phyloP scores from a whole-genome alignment of 1,140 invertebrate genomes.

The Meloidogyne chitwoodi region DNA sequence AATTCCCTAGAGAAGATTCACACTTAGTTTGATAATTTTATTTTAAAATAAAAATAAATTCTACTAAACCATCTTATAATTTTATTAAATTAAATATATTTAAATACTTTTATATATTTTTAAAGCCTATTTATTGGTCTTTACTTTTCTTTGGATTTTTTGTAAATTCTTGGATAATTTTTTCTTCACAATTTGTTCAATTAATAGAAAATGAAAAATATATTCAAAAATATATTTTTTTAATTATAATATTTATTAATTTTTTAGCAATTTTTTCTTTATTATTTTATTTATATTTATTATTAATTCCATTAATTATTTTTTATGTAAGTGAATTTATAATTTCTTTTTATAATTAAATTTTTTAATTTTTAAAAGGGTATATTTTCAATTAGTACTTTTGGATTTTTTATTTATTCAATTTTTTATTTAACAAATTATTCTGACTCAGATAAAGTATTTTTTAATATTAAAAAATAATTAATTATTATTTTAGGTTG shows the following conservation, averaged over 20 bases:
- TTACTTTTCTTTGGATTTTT: not conserved
- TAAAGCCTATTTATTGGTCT: not conserved
- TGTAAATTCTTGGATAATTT: not conserved
- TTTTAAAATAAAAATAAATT: no score
- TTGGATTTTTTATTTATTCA: not conserved
- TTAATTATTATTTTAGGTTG: not conserved
- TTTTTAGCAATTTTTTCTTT: not conserved
- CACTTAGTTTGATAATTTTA: no score
- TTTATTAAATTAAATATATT: no score
- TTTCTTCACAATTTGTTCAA: not conserved
- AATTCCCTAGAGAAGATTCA: not conserved
- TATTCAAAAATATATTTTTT: not conserved
- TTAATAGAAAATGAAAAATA: not conserved
- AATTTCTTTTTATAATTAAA: not conserved
- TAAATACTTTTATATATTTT: not conserved
- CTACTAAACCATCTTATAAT: no score
- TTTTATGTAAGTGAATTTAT: conserved; percentile 2
- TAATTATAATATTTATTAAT: conserved; percentile 7
- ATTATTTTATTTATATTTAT: not conserved
- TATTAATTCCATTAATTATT: not conserved
- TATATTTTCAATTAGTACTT: not conserved
- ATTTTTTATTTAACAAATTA: not conserved
- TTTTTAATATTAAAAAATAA: not conserved
- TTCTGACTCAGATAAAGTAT: not conserved
- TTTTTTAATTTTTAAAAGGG: not conserved